Evolutionary conservation across 2,888 invertebrate genomes (phyloP).

Genomic region (Tetragnatha montana): DNA sequence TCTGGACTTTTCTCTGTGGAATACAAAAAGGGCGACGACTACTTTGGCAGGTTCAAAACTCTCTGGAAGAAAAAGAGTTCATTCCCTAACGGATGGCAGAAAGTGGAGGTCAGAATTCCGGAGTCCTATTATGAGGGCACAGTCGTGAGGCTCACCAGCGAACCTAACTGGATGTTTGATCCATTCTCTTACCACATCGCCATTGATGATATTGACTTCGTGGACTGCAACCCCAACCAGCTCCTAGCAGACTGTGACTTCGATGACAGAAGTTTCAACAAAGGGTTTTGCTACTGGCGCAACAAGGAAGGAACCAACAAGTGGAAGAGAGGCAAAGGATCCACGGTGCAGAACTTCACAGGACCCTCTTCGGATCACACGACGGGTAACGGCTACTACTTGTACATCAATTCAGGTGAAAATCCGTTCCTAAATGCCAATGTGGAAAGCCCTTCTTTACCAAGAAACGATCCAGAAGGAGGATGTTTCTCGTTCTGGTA

Average conservation of each 20-base stretch:
- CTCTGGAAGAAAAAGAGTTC: conserved; percentile 1
- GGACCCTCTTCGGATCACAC: conserved; percentile 72
- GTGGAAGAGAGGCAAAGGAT: conserved; percentile 61
- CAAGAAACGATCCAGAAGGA: conserved; percentile 59
- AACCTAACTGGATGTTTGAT: not conserved
- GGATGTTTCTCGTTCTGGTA: conserved; percentile 75
- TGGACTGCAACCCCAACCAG: conserved; percentile 71
- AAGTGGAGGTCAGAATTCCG: conserved; percentile 42
- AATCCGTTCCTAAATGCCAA: not conserved
- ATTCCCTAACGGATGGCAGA: conserved; percentile 41
- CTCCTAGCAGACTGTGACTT: conserved; percentile 71
- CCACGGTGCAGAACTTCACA: conserved; percentile 42
- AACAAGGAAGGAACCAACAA: not conserved
- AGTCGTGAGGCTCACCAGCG: conserved; percentile 24
- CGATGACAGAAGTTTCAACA: conserved; percentile 60
- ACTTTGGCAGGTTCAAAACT: not conserved
- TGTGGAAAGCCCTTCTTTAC: conserved; percentile 56
- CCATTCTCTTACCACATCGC: conserved; percentile 3
- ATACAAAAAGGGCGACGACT: not conserved
- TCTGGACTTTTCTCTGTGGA: conserved; percentile 40
- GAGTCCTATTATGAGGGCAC: not conserved
- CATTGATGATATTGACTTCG: conserved; percentile 67
- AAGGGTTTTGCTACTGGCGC: conserved; percentile 65
- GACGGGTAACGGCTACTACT: conserved; percentile 65
- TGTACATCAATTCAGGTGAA: conserved; percentile 39